Conservation (phyloP, 2,888 invertebrate species). For the Tenthredo mesomela region DNA sequence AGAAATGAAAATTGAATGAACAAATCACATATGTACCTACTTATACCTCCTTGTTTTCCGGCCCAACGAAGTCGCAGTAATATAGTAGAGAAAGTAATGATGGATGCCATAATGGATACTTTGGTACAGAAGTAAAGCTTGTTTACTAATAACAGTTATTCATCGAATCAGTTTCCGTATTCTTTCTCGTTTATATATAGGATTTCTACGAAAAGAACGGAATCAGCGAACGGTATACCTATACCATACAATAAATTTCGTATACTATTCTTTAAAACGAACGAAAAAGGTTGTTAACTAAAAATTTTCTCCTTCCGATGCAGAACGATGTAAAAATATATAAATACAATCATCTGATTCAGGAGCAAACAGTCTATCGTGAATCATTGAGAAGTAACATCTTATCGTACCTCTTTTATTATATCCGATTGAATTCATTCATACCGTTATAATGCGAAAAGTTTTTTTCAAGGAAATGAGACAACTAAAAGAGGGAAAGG, state of each 20-base stretch:
- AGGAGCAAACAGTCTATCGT: neutral
- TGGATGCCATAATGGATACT: conserved; percentile 6
- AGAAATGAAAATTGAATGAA: conserved; percentile 29
- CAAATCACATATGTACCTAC: neutral
- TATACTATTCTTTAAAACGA: neutral
- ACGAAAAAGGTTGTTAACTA: neutral
- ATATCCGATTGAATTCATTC: neutral
- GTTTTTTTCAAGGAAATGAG: neutral
- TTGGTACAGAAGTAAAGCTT: conserved; percentile 4
- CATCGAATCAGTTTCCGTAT: conserved; percentile 5
- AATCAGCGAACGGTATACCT: neutral
- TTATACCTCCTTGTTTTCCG: conserved; percentile 2
- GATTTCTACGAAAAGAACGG: neutral
- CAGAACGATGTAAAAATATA: neutral
- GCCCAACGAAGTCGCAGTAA: conserved; percentile 10
- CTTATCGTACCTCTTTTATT: neutral
- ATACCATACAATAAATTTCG: neutral
- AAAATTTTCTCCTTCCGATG: neutral
- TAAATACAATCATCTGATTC: neutral
- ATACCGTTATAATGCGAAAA: neutral
- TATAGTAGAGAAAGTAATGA: conserved; percentile 28
- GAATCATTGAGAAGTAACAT: neutral
- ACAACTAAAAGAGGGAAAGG: neutral
- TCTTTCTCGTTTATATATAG: neutral
- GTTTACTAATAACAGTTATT: conserved; percentile 38